Evolutionary conservation across 2,113 vertebrate species (phyloP).

Genomic region (Sclerurus mexicanus): DNA sequence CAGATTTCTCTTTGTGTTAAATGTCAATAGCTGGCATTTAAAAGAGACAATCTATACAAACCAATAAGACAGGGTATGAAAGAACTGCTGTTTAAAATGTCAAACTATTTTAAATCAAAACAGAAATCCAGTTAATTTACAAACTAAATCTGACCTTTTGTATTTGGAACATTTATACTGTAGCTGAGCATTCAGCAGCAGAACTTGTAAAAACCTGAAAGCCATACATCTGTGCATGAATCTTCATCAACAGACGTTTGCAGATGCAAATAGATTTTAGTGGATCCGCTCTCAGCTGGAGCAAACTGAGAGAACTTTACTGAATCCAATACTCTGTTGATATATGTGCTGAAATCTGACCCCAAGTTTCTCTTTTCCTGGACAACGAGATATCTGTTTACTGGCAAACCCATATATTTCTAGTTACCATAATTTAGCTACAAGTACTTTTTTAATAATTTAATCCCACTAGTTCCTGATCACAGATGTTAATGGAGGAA

Average conservation of each 20-base stretch:
- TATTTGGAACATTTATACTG: constrained; percentile 73
- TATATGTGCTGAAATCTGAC: background rate
- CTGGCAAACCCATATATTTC: background rate
- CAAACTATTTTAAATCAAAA: constrained; percentile 80
- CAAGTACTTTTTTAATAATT: background rate
- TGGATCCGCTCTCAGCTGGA: constrained; percentile 16
- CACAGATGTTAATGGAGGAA: background rate
- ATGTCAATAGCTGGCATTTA: constrained; percentile 80
- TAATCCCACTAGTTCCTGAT: background rate
- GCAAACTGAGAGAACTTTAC: background rate
- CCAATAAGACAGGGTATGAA: constrained; percentile 71
- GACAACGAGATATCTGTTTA: background rate
- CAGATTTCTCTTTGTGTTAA: constrained; percentile 76
- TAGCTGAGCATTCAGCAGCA: constrained; percentile 57
- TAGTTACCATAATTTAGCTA: background rate
- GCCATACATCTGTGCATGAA: constrained; percentile 59
- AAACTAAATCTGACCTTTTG: constrained; percentile 77
- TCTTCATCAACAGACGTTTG: constrained; percentile 26
- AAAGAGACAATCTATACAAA: constrained; percentile 76
- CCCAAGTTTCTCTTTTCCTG: background rate
- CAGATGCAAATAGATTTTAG: constrained; percentile 57
- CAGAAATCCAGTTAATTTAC: constrained; percentile 76
- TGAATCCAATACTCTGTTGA: background rate
- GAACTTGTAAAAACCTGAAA: constrained; percentile 65
- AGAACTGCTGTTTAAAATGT: constrained; percentile 76